Evolutionary conservation across 2,888 invertebrate species (phyloP), one percentile per base, ranked within the genome.

Genomic region (Athalia circularis): DNA sequence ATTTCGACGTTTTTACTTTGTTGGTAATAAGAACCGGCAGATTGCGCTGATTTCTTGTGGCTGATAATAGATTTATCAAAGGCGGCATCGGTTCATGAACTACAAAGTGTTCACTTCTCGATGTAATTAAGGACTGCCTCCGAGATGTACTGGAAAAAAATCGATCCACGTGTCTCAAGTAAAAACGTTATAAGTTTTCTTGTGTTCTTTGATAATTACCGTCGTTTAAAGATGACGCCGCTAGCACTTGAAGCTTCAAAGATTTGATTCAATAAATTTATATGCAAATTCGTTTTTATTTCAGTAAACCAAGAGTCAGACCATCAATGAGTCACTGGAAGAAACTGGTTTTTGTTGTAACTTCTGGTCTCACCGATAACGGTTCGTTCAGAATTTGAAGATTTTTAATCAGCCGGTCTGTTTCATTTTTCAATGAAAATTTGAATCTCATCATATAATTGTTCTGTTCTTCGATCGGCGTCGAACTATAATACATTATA

Each of bases 281-380:
- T 82, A 85, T 81, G 84, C 78, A 84, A 84, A 85, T 85, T 9
- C 52, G 54, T n/a, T 48, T 68, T 68, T 52, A 68, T 68, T 68
- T 68, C 52, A 48, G 67, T 54, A 15, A 65, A 50, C 68, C 57
- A 54, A 65, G 79, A 79, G 80, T 79, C 79, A 80, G 75, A 68
- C 78, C 77, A 62, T 54, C 77, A 83, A 78, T 85, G 84, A 85
- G 81, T 85, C 84, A 84, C 82, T 81, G 79, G 70, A 15, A 62
- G 74, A 78, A 84, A 84, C 84, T 85, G 84, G 84, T 84, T 84
- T 82, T 79, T 79, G 81, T 82, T 81, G 81, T 84, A 83, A 85
- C 81, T 81, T 80, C 81, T 77, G 79, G 64, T 80, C 80, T 81
- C 80, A 61, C 65, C 83, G 82, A 85, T 83, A 82, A 83, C 83